Base-by-base conservation (phyloP, 2,113 vertebrate species). In the Dipodomys spectabilis region DNA sequence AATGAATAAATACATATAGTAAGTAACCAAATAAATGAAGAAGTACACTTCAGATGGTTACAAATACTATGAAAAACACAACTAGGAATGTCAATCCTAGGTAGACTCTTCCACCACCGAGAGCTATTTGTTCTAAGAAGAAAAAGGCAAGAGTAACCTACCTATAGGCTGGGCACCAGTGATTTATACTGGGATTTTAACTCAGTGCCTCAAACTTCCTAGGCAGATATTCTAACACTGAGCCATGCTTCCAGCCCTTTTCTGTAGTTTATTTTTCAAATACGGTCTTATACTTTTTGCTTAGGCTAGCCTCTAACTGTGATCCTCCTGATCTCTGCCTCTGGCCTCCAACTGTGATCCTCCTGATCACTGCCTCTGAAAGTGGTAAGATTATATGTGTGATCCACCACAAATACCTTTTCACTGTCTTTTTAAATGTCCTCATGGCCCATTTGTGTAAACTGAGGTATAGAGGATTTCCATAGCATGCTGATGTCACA, bases 21-120 rank as follows among this genome's bases (percentile, higher is more conserved):
- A 53, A 88, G 18, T 39, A 53, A 84, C 71, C 64, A 64, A 77
- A 88, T 71, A 90, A 90, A 75, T 79, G 27, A 89, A 35, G 25
- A 83, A 39, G 6, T 9, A 11, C 65, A 84, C 84, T 94, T 84
- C 20, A 9, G 57, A 68, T n/a, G 73, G 19, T 49, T 64, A 27
- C 27, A 90, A 93, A 53, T 22, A 53, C 32, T 65, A 35, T 44
- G n/a, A 28, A n/a, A 94, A 91, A 62, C 12, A 86, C 27, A 86
- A 90, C 49, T 9, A 82, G 1, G 15, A 84, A 65, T 18, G 16
- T 44, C 28, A 69, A 28, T 35, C 39, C 79, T 78, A 85, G 39
- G 39, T 83, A 91, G 49, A 49, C 25, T 75, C n/a, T 13, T 72
- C 23, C 60, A 94, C 45, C 68, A 53, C 27, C 39, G 32, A 57